Conservation (phyloP, 2,888 invertebrate species). For the Busseola fusca region DNA sequence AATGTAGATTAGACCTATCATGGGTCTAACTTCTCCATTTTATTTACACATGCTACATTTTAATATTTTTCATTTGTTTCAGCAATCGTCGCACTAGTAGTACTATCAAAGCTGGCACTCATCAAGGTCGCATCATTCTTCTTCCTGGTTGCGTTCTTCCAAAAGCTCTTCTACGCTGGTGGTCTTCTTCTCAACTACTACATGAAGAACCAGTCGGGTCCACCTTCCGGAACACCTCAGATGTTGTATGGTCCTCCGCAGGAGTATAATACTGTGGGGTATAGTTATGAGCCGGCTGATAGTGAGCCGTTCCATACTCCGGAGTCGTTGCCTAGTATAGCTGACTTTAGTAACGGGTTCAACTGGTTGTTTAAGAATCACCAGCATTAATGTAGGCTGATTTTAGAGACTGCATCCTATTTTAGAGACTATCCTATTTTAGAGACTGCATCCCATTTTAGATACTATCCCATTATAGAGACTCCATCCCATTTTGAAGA, state of each 20-base stretch:
- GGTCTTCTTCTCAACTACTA: constrained; percentile 79
- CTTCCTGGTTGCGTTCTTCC: constrained; percentile 81
- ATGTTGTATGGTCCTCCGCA: constrained; percentile 76
- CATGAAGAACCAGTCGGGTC: constrained; percentile 71
- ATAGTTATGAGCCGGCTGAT: constrained; percentile 82
- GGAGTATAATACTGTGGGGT: constrained; percentile 83
- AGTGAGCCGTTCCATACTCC: constrained; percentile 69
- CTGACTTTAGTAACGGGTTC: constrained; percentile 74
- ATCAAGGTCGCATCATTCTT: constrained; percentile 80
- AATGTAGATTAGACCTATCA: background rate
- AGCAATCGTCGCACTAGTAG: constrained; percentile 78
- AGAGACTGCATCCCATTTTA: background rate
- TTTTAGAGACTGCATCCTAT: background rate
- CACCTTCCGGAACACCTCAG: constrained; percentile 54
- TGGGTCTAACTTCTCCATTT: background rate
- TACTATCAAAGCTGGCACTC: constrained; percentile 79
- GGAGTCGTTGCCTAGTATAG: constrained; percentile 68
- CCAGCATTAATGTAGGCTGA: background rate
- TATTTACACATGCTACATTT: background rate
- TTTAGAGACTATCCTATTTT: background rate
- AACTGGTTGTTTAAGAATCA: constrained; percentile 76
- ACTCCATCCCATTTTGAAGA: constrained; percentile 17
- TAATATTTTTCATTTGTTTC: constrained; percentile 60
- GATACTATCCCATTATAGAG: no score
- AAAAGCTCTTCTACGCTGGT: constrained; percentile 79